These are phyloP conservation scores for Esperia sulphurella DNA, from an alignment of 2,888 invertebrate species.

Conservation along the genomic window DNA sequence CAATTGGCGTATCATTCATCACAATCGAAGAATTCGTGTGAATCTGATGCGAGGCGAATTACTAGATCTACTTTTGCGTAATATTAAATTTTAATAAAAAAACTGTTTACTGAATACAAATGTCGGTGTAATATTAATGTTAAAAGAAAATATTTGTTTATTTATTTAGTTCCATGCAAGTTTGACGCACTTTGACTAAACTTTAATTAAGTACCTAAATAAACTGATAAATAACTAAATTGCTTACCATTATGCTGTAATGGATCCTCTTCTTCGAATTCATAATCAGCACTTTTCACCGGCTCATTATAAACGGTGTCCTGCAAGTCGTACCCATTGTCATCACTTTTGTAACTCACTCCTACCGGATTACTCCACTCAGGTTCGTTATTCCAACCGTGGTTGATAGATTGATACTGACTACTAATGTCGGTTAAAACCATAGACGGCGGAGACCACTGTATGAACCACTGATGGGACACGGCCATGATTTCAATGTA, in stretches of 20 bases:
- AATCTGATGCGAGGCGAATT: no score
- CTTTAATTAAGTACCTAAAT: not conserved
- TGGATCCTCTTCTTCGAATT: constrained; percentile 14
- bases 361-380: constrained; percentile 6
- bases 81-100: no score
- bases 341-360: not conserved
- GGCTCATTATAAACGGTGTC: not conserved
- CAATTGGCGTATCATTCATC: no score
- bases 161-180: no score
- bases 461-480: constrained; percentile 73
- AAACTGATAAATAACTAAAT: not conserved
- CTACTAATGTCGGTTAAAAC: constrained; percentile 54
- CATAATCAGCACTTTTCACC: not conserved
- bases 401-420: constrained; percentile 46
- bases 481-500: constrained; percentile 57
- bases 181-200: not conserved
- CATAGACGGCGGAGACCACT: constrained; percentile 64
- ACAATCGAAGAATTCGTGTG: no score
- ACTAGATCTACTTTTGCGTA: no score
- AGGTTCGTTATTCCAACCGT: constrained; percentile 34
- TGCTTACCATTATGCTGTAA: constrained; percentile 29
- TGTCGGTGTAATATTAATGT: no score
- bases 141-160: no score
- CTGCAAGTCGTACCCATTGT: not conserved
- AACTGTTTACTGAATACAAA: no score